Conservation (phyloP, 2,113 vertebrate genomes). For the Macheiramphus alcinus region DNA sequence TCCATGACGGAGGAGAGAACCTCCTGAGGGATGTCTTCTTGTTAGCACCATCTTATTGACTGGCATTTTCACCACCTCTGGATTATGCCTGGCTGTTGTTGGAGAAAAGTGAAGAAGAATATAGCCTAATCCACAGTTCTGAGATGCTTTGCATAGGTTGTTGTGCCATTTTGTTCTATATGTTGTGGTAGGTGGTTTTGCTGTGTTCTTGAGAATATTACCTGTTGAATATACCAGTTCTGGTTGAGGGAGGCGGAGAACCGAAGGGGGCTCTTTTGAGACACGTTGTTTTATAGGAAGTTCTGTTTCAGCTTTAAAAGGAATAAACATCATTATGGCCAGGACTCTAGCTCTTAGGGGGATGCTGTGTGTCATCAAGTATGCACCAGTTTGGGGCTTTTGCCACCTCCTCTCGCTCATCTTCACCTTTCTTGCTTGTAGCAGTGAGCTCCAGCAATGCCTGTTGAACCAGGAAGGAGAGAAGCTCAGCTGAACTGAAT, state of each 20-base stretch:
- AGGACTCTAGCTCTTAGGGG: neutral
- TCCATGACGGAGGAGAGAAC: neutral
- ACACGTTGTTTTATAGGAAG: rapidly evolving
- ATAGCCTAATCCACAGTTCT: neutral
- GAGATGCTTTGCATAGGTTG: neutral
- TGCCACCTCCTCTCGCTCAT: neutral
- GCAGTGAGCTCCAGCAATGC: neutral
- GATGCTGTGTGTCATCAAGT: neutral
- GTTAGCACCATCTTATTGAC: neutral
- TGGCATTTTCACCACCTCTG: neutral
- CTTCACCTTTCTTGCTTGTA: neutral
- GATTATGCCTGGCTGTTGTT: neutral
- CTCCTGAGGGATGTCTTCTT: neutral
- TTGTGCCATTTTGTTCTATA: rapidly evolving
- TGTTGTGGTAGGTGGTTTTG: neutral
- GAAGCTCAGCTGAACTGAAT: neutral
- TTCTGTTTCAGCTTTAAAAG: neutral
- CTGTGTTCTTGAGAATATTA: neutral
- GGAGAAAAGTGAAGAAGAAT: neutral
- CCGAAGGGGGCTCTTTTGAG: neutral
- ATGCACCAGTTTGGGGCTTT: neutral
- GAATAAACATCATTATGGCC: neutral
- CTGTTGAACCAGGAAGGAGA: neutral
- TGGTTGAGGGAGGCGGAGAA: neutral
- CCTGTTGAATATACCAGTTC: neutral